Evolutionary conservation across 2,113 vertebrate genomes (phyloP), one percentile per base, ranked within the genome.

Genomic region (Carassius carassius): DNA sequence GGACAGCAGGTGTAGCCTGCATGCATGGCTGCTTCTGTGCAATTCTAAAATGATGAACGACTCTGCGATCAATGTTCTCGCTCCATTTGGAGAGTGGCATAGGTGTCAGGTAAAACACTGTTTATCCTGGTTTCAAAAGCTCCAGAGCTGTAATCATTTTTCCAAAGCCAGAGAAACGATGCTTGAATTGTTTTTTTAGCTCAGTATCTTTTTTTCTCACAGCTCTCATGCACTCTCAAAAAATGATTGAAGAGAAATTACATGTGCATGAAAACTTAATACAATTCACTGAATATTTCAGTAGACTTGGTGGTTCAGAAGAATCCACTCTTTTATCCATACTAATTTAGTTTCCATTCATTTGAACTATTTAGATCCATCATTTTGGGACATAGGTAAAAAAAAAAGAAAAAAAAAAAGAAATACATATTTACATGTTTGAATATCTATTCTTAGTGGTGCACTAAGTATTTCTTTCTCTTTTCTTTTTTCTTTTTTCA

Each of bases 211-310:
- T 78, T 81, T 56, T 37, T 29, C 17, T 23, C 47, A 10, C 58
- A 80, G 72, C 10, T 19, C 29, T n/a, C 44, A 21, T 47, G 44
- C 12, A 17, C 44, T 35, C 25, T 69, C 19, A 21, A 69, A 67
- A 75, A 29, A 41, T 51, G 1, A 56, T 2, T 21, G 5, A 29
- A 29, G 32, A 49, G 23, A 21, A 58, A 65, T 41, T 25, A 54
- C 44, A 32, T 76, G 17, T 84, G 58, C 76, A 85, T 79, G 63
- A 85, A 84, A 87, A 81, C 35, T 70, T 83, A 83, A 82, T 72
- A 62, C 67, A 60, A 29, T 62, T 79, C 16, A 41, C 80, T 87
- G 11, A 86, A 87, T 89, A 82, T 89, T 90, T 86, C n/a, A 87
- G 51, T 63, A 85, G 37, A 74, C 65, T 44, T 65, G 14, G 32